phyloP scores from a whole-genome alignment of 2,888 invertebrate species.

The Alloscopus bannaensis region DNA sequence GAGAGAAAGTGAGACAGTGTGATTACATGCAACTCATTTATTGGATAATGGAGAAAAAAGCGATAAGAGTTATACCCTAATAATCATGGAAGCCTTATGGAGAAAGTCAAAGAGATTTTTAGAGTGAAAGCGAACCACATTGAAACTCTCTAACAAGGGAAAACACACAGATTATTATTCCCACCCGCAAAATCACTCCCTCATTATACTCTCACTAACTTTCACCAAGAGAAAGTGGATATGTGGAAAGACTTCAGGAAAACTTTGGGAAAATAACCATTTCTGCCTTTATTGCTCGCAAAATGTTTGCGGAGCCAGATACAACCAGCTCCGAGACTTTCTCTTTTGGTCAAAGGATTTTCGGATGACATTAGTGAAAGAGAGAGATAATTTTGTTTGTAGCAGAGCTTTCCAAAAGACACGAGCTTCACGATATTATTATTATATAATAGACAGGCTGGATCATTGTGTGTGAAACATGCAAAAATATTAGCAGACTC shows the following conservation, averaged over 20 bases:
- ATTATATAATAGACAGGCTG: not conserved
- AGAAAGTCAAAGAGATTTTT: not conserved
- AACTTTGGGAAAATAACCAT: no score
- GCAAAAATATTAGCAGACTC: no score
- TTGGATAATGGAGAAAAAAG: constrained; percentile 21
- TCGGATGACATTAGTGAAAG: no score
- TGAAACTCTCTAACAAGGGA: not conserved
- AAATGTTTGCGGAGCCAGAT: no score
- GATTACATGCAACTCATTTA: constrained; percentile 19
- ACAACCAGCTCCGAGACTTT: no score
- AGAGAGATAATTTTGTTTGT: not conserved
- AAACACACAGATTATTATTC: not conserved
- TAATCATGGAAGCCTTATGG: not conserved
- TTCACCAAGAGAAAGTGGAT: no score
- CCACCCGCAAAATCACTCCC: not conserved
- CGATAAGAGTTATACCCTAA: not conserved
- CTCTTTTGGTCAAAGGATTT: no score
- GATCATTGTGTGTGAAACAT: not conserved
- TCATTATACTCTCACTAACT: no score
- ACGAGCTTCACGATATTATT: not conserved
- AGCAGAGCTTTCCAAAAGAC: not conserved
- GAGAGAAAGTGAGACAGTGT: not conserved
- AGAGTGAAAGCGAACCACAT: not conserved
- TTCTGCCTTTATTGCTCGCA: no score
- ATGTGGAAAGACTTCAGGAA: no score